Conservation (phyloP, 30 jellyfish, hydroid and myxozoan species). For the Pelagia noctiluca region DNA sequence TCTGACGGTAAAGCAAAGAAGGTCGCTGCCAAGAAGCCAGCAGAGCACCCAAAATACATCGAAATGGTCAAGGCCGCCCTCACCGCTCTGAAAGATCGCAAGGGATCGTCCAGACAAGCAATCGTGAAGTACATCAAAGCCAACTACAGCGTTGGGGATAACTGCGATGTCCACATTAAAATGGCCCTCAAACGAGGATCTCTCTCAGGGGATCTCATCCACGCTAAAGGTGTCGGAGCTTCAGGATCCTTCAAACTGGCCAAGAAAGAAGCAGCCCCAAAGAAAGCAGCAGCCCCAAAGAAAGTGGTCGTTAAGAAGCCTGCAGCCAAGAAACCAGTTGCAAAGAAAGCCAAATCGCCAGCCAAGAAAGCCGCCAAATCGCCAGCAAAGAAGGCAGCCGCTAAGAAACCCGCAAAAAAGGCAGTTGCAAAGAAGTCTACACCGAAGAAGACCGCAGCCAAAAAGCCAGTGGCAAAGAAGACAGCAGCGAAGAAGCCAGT, state of each 20-base stretch:
- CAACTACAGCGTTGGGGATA: constrained; percentile 65
- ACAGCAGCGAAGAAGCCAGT: no score
- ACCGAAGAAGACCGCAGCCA: no score
- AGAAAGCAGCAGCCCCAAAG: constrained; percentile 28
- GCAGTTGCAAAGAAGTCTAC: no score
- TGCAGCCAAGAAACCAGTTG: constrained; percentile 52
- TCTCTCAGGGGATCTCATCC: constrained; percentile 28
- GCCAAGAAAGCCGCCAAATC: no score
- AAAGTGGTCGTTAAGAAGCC: constrained; percentile 33
- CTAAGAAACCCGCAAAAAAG: no score
- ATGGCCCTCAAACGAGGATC: constrained; percentile 29
- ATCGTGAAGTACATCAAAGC: constrained; percentile 56
- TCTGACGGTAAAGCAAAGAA: no score
- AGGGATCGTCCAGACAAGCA: constrained; percentile 61
- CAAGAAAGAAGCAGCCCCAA: constrained; percentile 22
- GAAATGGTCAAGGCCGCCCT: constrained; percentile 64
- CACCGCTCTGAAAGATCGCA: constrained; percentile 32
- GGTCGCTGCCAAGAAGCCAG: constrained; percentile 34
- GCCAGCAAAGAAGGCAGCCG: no score
- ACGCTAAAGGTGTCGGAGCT: constrained; percentile 64
- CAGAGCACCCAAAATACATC: constrained; percentile 52
- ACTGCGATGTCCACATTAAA: constrained; percentile 41
- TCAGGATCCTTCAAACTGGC: constrained; percentile 56
- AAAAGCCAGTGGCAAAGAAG: no score
- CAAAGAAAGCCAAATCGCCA: no score